Conservation (phyloP, 2,113 vertebrate species). For the Amia ocellicauda region DNA sequence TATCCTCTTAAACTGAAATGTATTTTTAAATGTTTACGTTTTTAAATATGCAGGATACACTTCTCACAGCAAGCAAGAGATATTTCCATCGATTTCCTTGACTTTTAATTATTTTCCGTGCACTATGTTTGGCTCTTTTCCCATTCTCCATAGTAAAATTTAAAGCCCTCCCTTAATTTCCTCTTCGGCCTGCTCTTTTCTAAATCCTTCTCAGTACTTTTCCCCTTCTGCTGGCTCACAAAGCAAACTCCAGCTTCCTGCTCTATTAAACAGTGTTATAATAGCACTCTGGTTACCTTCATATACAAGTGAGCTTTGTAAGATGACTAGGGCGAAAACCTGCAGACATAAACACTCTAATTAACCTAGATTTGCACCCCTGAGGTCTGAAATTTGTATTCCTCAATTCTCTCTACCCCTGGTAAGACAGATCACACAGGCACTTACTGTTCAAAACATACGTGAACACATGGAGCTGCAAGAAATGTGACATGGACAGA, state of each 20-base stretch:
- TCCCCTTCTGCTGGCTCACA: not conserved
- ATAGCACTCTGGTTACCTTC: not conserved
- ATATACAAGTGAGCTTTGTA: no score
- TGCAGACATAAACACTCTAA: no score
- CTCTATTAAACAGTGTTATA: not conserved
- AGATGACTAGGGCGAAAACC: not conserved
- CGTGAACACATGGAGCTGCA: not conserved
- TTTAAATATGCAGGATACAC: no score
- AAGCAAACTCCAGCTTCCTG: not conserved
- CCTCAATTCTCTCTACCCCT: no score
- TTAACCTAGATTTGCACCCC: no score
- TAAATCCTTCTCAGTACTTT: not conserved
- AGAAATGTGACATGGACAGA: not conserved
- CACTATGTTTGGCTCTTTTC: not conserved
- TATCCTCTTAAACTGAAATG: no score
- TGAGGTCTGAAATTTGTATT: no score
- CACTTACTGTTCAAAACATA: not conserved
- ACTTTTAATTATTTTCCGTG: not conserved
- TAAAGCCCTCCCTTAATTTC: not conserved
- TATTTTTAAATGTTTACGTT: no score
- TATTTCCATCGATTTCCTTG: no score
- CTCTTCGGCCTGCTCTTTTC: not conserved
- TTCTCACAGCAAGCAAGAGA: no score
- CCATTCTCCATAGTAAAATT: not conserved
- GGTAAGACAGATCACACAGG: not conserved